A percentile compares a stretch with the other conserved stretches of the same genome.
phyloP scores from a whole-genome alignment of 2,888 invertebrate genomes.

The Argynnis bischoffii region DNA sequence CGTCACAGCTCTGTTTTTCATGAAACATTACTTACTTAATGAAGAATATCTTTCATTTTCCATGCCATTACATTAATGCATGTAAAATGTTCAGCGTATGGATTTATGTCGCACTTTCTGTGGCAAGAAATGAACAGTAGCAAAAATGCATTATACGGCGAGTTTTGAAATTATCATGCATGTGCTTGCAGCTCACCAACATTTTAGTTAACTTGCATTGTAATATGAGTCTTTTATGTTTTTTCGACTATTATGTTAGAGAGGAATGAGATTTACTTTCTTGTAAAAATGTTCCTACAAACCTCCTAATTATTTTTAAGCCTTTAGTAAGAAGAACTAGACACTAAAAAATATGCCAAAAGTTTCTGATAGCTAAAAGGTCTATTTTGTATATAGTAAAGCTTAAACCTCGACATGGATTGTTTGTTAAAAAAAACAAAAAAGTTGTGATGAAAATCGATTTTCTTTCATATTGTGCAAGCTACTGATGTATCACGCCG shows the following conservation, averaged over 20 bases:
- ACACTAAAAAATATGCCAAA: no score
- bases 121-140: not conserved
- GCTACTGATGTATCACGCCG: slow-evolving; percentile 11
- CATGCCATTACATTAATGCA: slow-evolving; percentile 14
- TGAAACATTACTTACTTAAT: slow-evolving; percentile 20
- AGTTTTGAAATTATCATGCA: not conserved
- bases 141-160: not conserved
- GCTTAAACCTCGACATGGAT: not conserved
- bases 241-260: no score
- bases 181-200: not conserved
- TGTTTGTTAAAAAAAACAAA: not conserved
- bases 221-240: no score
- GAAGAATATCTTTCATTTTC: slow-evolving; percentile 20
- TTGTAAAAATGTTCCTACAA: no score
- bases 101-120: not conserved
- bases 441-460: slow-evolving; percentile 6
- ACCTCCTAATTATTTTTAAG: no score
- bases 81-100: slow-evolving; percentile 2
- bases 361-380: not conserved
- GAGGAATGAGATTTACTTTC: no score
- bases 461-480: slow-evolving; percentile 17
- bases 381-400: not conserved
- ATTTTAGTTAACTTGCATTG: not conserved
- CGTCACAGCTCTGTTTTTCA: slow-evolving; percentile 2
- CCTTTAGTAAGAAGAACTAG: no score